These are phyloP conservation scores for Aplodontia rufa DNA, from an alignment of 2,113 vertebrate genomes.

Conservation along the genomic window DNA sequence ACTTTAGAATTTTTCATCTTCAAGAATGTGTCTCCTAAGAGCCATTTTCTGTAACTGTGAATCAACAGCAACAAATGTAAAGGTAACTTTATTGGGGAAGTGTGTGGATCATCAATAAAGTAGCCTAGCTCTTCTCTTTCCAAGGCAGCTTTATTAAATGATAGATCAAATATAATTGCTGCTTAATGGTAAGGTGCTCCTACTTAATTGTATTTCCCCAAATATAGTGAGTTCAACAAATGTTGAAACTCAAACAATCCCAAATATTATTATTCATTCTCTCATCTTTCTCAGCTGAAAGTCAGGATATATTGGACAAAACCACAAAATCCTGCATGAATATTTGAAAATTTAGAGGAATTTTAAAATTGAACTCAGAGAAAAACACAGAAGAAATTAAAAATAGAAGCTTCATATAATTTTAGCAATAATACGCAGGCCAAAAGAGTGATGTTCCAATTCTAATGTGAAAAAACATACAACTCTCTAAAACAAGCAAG, in stretches of 20 bases:
- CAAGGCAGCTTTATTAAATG: background rate
- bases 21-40: background rate
- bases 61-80: background rate
- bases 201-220: background rate
- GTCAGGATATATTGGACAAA: background rate
- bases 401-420: background rate
- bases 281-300: background rate
- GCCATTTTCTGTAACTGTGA: background rate
- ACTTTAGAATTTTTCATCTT: background rate
- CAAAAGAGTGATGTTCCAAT: background rate
- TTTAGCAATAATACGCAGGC: background rate
- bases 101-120: background rate
- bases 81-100: background rate
- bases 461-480: background rate
- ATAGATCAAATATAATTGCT: background rate
- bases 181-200: background rate
- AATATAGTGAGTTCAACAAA: background rate
- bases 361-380: background rate
- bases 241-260: background rate
- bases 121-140: background rate
- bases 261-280: background rate
- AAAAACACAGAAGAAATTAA: background rate
- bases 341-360: background rate
- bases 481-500: background rate
- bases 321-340: background rate